Evolutionary conservation across 2,888 invertebrate species (phyloP), one percentile per base, ranked within the genome.

Genomic region (Chymomyza fuscimana): DNA sequence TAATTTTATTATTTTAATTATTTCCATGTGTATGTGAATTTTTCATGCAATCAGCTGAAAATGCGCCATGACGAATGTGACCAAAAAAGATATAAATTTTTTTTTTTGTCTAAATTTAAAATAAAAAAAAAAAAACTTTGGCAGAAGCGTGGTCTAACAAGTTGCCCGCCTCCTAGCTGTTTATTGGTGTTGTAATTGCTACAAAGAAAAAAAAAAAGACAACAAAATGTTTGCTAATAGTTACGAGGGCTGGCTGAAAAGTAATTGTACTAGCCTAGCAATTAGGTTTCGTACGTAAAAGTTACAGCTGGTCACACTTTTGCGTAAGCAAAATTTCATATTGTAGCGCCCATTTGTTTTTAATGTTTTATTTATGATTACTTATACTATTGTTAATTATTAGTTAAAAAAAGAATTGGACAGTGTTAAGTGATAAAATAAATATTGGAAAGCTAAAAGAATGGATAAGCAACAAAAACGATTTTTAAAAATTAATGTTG

Each of bases 1-100:
- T 74, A 74, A 73, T 82, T 81, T 79, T 71, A 78, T 70, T 84
- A 84, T 84, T 82, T 77, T 81, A 76, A 82, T 77, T 77, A 76
- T 81, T 70, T 74, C 12, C 12, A 46, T 46, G 40, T 46, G 74
- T 68, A 10, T 19, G 68, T 46, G 54, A 68, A 65, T 76, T 68
- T 67, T 50, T 15, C 52, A 66, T 63, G 25, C 65, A 58, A 19
- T 60, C 65, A 67, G 60, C 36, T 51, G 65, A 52, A 71, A 77
- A 73, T 67, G 72, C 71, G 73, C 76, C 72, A 67, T 79, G 72
- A 74, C 86, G 70, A 76, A 77, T 71, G 62, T 73, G 68, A 69
- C 61, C 65, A 68, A 74, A 12, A 68, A 56, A 62, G 12, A 10
- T 46, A 3, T 46, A 12, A 12, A 10, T 6, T 12, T 46, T 46